Base-by-base conservation (phyloP, 1,140 invertebrate genomes). In the Marisa cornuarietis region DNA sequence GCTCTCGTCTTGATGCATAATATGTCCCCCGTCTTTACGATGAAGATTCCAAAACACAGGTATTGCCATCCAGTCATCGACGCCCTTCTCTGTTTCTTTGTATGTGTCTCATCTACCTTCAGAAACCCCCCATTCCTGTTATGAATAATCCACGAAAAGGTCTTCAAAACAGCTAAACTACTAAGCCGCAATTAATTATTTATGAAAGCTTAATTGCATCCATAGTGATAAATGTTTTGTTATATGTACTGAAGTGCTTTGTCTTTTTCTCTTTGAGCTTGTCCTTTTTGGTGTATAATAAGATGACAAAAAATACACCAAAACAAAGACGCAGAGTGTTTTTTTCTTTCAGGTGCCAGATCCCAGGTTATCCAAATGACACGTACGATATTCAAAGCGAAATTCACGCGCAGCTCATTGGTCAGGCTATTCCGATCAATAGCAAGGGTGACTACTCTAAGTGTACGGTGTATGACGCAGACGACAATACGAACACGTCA, bases 351-450 rank as follows among this genome's bases (percentile, higher is more conserved):
- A 86, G 85, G 61, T 86, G 85, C 62, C 71, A 79, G 71, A 79
- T 86, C n/a, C 82, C 83, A 20, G 73, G 71, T 13, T 80, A 80
- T 24, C 20, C 78, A 6, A 86, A 86, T 61, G 85, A 86, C 62
- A 85, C 84, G 4, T 85, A 84, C 76, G 65, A 79, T 18, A 81
- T 86, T 18, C 78, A 81, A 20, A 80, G 71, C 24, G 69, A 68
- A 4, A 24, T 78, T 20, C 85, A 86, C 24, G 71, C 65, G 54
- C 24, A 76, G 18, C 66, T 86, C 24, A 65, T 85, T 49, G 84
- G 84, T 62, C 63, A 76, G 0, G 77, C 82, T 24, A 85, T 86
- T n/a, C 84, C 85, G 31, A 63, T 78, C 5, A 54, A 61, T 18
- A 77, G 79, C 26, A 69, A 74, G 4, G 71, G 51, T 63, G 42